Conservation (phyloP, 1,140 invertebrate species). For the Zaprionus vittiger region DNA sequence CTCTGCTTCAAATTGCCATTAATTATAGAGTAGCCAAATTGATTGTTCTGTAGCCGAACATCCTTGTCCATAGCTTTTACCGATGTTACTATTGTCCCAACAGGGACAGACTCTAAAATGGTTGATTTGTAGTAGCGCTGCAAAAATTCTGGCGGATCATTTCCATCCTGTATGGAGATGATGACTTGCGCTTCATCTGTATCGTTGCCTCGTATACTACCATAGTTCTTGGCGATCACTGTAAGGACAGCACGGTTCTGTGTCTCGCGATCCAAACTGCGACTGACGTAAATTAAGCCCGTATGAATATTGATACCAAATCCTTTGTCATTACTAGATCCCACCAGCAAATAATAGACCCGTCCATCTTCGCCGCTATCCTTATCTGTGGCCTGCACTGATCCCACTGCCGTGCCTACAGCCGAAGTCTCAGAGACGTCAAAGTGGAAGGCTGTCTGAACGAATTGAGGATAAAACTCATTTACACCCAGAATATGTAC, state of each 20-base stretch:
- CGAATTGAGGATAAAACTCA: conserved; percentile 96
- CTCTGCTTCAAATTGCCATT: conserved; percentile 92
- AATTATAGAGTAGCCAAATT: conserved; percentile 96
- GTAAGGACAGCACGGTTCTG: conserved; percentile 95
- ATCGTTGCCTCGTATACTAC: conserved; percentile 96
- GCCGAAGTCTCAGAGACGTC: conserved; percentile 96
- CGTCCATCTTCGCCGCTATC: conserved; percentile 96
- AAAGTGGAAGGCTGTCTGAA: conserved; percentile 96
- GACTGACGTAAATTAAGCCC: conserved; percentile 92
- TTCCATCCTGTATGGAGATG: conserved; percentile 96
- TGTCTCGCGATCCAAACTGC: conserved; percentile 94
- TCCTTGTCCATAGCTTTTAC: conserved; percentile 96
- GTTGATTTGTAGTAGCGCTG: conserved; percentile 90
- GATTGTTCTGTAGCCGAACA: conserved; percentile 94
- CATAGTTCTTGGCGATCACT: conserved; percentile 97
- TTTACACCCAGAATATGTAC: conserved; percentile 95
- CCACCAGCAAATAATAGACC: conserved; percentile 96
- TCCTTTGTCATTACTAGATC: conserved; percentile 95
- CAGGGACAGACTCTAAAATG: conserved; percentile 90
- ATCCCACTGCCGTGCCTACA: conserved; percentile 93
- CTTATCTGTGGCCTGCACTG: conserved; percentile 94
- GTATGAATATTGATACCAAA: conserved; percentile 94
- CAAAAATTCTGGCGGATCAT: conserved; percentile 96
- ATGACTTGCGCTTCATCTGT: conserved; percentile 97
- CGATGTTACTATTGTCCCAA: conserved; percentile 90